Evolutionary conservation across 2,888 invertebrate species (phyloP), one percentile per base, ranked within the genome.

Genomic region (Sericinus montela): DNA sequence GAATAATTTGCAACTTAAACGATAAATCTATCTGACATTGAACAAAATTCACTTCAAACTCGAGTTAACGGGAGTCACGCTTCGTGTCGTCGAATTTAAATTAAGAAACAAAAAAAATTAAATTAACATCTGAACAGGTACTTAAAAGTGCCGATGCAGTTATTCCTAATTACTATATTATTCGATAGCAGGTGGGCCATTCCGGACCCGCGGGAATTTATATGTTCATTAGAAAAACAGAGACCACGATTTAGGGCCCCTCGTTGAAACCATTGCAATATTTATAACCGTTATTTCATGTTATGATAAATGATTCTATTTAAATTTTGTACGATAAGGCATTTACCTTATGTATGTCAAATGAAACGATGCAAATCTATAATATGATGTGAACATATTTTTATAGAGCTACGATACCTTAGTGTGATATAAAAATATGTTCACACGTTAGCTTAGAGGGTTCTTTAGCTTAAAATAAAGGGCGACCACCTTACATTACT

Each of bases 141-240:
- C 65, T 65, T 64, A 25, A 13, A 28, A 60, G 54, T 55, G 48
- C 19, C 44, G 48, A 55, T 53, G 57, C 66, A 68, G 69, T 70
- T 66, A 69, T 67, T 65, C 69, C 64, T 76, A 76, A 76, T 76
- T 75, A 72, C 71, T 69, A 59, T 65, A 69, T 69, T 70, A 69
- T 76, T 71, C 67, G 72, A 68, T 67, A 71, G 78, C 82, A 82
- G 82, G 82, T 82, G 81, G 38, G 14, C 15, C 36, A 56, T 58
- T 61, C 59, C 58, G 68, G 66, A 32, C 32, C 32, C 25, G 23
- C 68, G 68, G 67, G 75, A 75, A 76, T 76, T 76, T 78, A 75
- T 79, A 75, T 67, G 59, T 65, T 67, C 69, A 79, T 79, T 77
- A 75, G 72, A 72, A 69, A 74, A 66, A 75, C 69, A 74, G 71